A percentile compares a stretch with the other conserved stretches of the same genome.
Conservation (phyloP, 2,888 invertebrate genomes). For the Dryobota labecula region DNA sequence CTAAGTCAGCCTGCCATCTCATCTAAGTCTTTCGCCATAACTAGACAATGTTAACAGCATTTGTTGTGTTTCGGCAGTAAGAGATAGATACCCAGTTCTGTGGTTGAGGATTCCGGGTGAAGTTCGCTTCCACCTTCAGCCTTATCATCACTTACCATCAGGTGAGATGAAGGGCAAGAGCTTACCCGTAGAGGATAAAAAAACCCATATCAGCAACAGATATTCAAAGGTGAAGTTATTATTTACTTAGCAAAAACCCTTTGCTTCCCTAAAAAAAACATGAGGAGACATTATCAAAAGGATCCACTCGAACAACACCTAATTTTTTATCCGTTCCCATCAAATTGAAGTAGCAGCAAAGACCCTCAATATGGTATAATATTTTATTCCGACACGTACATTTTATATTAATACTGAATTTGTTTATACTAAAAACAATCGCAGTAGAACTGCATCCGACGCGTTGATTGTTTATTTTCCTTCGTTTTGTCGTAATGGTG, state of each 20-base stretch:
- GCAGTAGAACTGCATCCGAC: slow-evolving; percentile 82
- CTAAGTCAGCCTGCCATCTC: too few relatives aligned
- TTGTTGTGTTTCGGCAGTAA: too few relatives aligned
- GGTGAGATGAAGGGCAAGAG: too few relatives aligned
- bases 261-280: slow-evolving; percentile 26
- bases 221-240: slow-evolving; percentile 14
- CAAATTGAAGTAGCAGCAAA: neutral
- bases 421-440: slow-evolving; percentile 86
- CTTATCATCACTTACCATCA: too few relatives aligned
- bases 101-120: too few relatives aligned
- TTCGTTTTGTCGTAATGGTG: slow-evolving; percentile 83
- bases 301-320: neutral
- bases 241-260: slow-evolving; percentile 22
- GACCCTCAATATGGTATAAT: slow-evolving; percentile 15
- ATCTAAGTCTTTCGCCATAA: too few relatives aligned
- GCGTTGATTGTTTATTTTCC: slow-evolving; percentile 84
- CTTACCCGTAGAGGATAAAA: too few relatives aligned
- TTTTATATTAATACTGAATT: slow-evolving; percentile 78
- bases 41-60: too few relatives aligned
- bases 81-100: too few relatives aligned
- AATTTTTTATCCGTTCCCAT: slow-evolving; percentile 32
- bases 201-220: too few relatives aligned
- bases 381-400: slow-evolving; percentile 24
- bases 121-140: too few relatives aligned
- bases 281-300: neutral